phyloP scores from a whole-genome alignment of 2,797 vertebrate genomes.

The Choloepus didactylus region DNA sequence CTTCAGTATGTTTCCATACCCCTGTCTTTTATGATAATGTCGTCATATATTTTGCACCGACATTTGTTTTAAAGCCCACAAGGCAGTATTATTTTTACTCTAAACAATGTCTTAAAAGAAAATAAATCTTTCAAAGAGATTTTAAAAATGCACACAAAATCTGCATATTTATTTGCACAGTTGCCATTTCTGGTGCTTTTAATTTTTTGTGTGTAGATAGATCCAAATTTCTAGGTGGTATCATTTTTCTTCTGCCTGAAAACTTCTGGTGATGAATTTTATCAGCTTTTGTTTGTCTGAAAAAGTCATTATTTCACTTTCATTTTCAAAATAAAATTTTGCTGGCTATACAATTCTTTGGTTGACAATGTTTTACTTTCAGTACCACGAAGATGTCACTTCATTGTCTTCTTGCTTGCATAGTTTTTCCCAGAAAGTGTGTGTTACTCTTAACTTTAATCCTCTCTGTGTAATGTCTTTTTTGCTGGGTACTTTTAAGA shows the following conservation, averaged over 20 bases:
- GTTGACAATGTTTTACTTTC: not conserved
- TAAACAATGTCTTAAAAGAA: not conserved
- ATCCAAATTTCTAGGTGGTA: not conserved
- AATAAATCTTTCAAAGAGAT: slow-evolving; percentile 1
- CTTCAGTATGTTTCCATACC: not conserved
- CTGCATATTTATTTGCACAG: not conserved
- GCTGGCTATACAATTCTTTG: not conserved
- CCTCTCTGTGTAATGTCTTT: not conserved
- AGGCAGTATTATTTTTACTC: slow-evolving; percentile 17
- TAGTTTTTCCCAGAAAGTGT: not conserved
- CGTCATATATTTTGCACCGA: not conserved
- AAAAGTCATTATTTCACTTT: not conserved
- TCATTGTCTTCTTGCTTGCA: not conserved
- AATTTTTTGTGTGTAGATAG: not conserved
- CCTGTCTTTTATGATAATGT: not conserved
- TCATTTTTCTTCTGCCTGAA: not conserved
- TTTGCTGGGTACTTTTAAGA: not conserved
- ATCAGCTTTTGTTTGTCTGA: not conserved
- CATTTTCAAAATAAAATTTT: not conserved
- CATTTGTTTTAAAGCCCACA: not conserved
- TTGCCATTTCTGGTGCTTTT: not conserved
- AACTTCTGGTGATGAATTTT: not conserved
- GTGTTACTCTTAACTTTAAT: not conserved
- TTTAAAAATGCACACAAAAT: not conserved
- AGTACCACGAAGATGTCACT: not conserved